These are phyloP conservation scores for Semnornis frantzii DNA, from an alignment of 2,113 vertebrate genomes.

Conservation along the genomic window DNA sequence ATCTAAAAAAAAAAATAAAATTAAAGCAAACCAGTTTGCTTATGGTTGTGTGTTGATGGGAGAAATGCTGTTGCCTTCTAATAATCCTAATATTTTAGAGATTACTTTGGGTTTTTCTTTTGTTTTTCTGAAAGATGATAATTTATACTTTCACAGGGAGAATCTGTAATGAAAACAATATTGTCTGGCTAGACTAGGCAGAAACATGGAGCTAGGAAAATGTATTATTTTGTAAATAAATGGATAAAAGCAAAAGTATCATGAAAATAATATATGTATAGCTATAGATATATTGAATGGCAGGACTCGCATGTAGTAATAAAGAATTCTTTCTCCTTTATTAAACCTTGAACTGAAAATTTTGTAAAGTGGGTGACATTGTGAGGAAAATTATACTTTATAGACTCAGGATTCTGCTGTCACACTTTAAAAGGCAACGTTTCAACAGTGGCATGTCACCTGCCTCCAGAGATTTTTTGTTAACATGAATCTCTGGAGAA, in stretches of 20 bases:
- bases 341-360: not conserved
- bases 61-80: not conserved
- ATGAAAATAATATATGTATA: not conserved
- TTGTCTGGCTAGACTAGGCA: not conserved
- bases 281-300: no score
- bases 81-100: not conserved
- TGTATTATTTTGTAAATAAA: not conserved
- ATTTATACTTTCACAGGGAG: not conserved
- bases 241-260: not conserved
- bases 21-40: not conserved
- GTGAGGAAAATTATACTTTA: not conserved
- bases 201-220: not conserved
- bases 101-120: not conserved
- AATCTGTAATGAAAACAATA: not conserved
- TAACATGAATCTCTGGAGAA: constrained; percentile 39
- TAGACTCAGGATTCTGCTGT: constrained; percentile 21
- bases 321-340: not conserved
- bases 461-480: constrained; percentile 33
- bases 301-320: not conserved
- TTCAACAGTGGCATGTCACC: constrained; percentile 33
- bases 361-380: not conserved
- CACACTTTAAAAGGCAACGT: constrained; percentile 20
- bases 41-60: not conserved
- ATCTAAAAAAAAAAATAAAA: not conserved
- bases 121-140: not conserved